phyloP scores from a whole-genome alignment of 1,140 invertebrate species.

The Trissolcus basalis region DNA sequence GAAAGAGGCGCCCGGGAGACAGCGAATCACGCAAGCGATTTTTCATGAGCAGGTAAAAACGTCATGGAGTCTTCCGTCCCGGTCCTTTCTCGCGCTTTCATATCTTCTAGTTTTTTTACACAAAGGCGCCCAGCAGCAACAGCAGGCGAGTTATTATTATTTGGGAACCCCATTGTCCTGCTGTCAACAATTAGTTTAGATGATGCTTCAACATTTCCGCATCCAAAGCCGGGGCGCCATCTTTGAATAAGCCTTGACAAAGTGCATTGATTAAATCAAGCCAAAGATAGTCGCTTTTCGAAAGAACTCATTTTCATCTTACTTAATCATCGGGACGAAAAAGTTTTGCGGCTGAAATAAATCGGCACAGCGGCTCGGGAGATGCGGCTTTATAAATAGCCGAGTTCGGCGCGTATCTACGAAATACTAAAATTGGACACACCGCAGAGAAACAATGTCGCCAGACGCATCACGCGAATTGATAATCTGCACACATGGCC shows the following conservation, averaged over 20 bases:
- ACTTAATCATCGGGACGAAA: not conserved
- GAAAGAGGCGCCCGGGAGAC: constrained; percentile 35
- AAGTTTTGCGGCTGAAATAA: not conserved
- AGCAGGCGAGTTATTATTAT: constrained; percentile 66
- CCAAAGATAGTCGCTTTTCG: no score
- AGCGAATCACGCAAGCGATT: constrained; percentile 38
- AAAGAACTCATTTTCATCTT: no score
- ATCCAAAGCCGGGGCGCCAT: not conserved
- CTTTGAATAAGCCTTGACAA: not conserved
- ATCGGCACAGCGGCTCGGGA: no score
- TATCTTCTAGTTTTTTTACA: constrained; percentile 29
- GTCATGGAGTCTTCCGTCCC: constrained; percentile 38
- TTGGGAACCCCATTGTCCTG: constrained; percentile 62
- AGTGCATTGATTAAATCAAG: no score
- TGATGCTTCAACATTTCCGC: constrained; percentile 66
- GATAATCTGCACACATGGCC: constrained; percentile 49
- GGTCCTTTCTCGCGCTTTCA: constrained; percentile 55
- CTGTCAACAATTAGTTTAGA: constrained; percentile 73
- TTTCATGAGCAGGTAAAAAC: constrained; percentile 65
- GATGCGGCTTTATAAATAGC: constrained; percentile 3
- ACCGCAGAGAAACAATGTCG: constrained; percentile 33
- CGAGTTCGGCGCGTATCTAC: constrained; percentile 8
- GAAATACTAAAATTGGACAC: constrained; percentile 21
- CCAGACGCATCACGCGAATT: constrained; percentile 29
- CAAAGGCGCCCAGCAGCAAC: constrained; percentile 41